Evolutionary conservation across 2,888 invertebrate genomes (phyloP).

Genomic region (Acanthopleura granulata): DNA sequence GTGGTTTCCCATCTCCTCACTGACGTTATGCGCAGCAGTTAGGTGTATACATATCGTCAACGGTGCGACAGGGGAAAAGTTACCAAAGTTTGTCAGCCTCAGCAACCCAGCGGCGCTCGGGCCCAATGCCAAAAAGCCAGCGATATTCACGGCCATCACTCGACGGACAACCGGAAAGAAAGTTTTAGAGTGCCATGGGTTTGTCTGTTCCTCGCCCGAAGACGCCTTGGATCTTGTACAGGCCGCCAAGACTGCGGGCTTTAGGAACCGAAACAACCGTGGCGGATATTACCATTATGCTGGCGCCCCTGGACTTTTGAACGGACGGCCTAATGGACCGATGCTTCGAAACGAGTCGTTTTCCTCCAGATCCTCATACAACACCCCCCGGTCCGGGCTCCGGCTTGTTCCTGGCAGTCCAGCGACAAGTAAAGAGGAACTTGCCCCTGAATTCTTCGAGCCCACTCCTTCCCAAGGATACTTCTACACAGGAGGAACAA

Average conservation of each 20-base stretch:
- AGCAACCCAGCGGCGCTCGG: conserved; percentile 56
- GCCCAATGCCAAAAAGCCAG: conserved; percentile 53
- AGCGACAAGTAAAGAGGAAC: conserved; percentile 29
- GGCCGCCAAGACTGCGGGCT: conserved; percentile 72
- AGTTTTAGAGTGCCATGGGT: conserved; percentile 67
- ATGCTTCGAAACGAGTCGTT: conserved; percentile 10
- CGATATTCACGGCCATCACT: conserved; percentile 66
- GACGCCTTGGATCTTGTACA: conserved; percentile 97
- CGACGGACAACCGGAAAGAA: conserved; percentile 63
- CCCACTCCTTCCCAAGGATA: conserved; percentile 58
- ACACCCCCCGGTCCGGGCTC: background rate
- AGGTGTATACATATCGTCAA: conserved; percentile 53
- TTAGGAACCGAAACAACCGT: background rate
- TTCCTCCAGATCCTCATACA: background rate
- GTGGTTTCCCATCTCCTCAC: conserved; percentile 65
- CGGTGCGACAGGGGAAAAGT: conserved; percentile 45
- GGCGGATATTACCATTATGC: background rate
- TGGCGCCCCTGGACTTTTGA: background rate
- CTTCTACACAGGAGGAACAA: conserved; percentile 56
- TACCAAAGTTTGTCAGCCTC: conserved; percentile 61
- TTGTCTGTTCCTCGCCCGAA: conserved; percentile 79
- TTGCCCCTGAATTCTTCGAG: conserved; percentile 57
- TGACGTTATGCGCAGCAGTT: conserved; percentile 67
- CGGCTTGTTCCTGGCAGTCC: conserved; percentile 36
- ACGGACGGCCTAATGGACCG: background rate